These are phyloP conservation scores for Dendrocincla tyrannina DNA, from an alignment of 2,797 vertebrate genomes.

Conservation along the genomic window DNA sequence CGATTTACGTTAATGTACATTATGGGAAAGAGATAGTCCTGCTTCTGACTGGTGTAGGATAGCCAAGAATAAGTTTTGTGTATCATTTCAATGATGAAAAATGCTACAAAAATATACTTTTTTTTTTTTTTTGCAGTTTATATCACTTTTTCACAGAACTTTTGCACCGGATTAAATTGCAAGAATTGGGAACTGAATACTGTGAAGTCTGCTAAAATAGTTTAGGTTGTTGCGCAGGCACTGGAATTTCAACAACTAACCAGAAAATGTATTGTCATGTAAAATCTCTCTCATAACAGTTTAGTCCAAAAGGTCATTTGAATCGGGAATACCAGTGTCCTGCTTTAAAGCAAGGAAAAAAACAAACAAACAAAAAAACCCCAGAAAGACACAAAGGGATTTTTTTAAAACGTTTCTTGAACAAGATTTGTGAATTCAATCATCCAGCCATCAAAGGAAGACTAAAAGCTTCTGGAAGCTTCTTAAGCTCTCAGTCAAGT, in stretches of 20 bases:
- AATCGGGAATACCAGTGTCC: neutral
- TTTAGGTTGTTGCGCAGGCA: neutral
- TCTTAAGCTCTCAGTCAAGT: conserved; percentile 34
- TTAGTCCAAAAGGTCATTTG: neutral
- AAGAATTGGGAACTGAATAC: neutral
- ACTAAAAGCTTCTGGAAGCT: conserved; percentile 30
- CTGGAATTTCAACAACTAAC: neutral
- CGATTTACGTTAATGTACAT: neutral
- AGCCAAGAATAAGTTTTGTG: neutral
- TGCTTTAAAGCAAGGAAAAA: neutral
- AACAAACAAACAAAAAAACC: too few species aligned
- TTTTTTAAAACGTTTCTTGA: neutral
- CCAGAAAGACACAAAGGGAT: neutral
- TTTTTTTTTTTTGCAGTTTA: neutral
- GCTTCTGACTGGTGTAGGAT: neutral
- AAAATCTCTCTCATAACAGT: neutral
- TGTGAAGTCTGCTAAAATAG: neutral
- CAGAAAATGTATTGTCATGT: conserved; percentile 13
- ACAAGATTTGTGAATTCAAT: neutral
- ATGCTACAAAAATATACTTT: neutral
- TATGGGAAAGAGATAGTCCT: neutral
- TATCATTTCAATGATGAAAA: neutral
- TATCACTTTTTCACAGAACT: neutral
- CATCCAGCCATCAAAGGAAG: neutral
- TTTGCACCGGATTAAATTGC: neutral